Conservation (phyloP, 2,888 invertebrate species). For the Palloptera scutellata region DNA sequence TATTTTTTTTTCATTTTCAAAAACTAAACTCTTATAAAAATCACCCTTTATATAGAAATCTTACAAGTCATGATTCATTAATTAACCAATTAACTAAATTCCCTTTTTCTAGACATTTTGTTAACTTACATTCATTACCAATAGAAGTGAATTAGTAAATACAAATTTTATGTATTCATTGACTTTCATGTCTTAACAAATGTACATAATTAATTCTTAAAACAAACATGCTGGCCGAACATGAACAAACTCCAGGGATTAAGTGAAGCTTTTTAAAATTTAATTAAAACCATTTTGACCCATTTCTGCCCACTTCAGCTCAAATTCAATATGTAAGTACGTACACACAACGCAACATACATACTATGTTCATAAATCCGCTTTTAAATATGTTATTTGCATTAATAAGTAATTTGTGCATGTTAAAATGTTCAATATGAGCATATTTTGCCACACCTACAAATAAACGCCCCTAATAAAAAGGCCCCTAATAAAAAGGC, state of each 20-base stretch:
- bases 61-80: too few species aligned
- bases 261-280: not conserved
- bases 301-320: not conserved
- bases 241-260: too few species aligned
- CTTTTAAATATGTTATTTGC: constrained; percentile 49
- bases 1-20: too few species aligned
- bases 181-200: not conserved
- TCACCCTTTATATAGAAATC: too few species aligned
- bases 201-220: too few species aligned
- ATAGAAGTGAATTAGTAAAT: not conserved
- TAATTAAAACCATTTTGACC: not conserved
- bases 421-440: constrained; percentile 50
- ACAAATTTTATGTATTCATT: not conserved
- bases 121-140: not conserved
- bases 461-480: constrained; percentile 25
- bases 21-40: too few species aligned
- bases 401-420: constrained; percentile 50
- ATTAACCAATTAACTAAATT: too few species aligned
- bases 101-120: too few species aligned
- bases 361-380: not conserved
- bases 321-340: not conserved
- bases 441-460: constrained; percentile 50
- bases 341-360: not conserved
- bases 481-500: not conserved
- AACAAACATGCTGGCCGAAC: too few species aligned